Conservation (phyloP, 2,113 vertebrate genomes). For the Coracopsis vasa region DNA sequence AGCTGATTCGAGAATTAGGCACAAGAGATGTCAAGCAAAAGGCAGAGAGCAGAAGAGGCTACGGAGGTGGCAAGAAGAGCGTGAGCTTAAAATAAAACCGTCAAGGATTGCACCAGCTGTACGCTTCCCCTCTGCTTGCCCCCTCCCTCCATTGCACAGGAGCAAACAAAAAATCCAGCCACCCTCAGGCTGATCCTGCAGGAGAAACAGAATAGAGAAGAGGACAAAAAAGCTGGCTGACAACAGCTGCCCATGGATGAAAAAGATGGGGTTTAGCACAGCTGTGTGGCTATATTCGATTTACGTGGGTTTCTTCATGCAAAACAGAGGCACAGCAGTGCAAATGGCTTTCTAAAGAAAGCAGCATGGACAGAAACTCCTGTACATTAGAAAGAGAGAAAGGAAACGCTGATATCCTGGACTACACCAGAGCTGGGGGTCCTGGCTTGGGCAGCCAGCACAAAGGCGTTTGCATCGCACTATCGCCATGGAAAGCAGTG, state of each 20-base stretch:
- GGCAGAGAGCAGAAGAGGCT: constrained; percentile 12
- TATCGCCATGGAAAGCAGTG: not conserved
- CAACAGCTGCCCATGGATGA: not conserved
- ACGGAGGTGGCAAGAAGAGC: not conserved
- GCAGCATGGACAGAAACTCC: not conserved
- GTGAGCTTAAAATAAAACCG: constrained; percentile 18
- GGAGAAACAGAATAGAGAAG: not conserved
- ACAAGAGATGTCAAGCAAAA: not conserved
- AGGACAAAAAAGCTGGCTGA: not conserved
- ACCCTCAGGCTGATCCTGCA: not conserved
- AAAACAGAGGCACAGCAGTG: not conserved
- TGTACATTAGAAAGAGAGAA: not conserved
- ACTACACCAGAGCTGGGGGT: not conserved
- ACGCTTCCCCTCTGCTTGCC: not conserved
- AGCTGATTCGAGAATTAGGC: constrained; percentile 31
- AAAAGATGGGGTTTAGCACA: not conserved
- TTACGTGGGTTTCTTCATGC: not conserved
- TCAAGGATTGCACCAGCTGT: not conserved
- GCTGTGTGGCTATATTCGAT: not conserved
- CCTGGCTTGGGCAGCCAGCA: not conserved
- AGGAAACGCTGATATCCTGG: not conserved
- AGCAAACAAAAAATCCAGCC: not conserved
- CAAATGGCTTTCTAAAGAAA: constrained; percentile 8
- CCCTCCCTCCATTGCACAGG: not conserved
- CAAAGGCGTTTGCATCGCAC: rapidly evolving